Evolutionary conservation across 2,797 vertebrate genomes (phyloP).

Genomic region (Myotis findleyi): DNA sequence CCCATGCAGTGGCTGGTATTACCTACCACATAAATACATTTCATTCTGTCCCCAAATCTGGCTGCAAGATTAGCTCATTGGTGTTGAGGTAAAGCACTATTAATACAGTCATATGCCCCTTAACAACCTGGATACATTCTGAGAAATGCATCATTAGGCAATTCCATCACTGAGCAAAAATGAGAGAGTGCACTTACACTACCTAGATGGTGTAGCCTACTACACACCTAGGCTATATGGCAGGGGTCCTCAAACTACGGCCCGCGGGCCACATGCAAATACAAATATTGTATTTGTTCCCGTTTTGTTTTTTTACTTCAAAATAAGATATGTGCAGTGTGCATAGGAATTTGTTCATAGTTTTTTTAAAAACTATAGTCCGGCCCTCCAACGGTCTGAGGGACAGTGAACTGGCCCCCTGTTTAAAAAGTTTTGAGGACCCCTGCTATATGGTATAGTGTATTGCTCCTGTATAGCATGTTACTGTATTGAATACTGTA

Average conservation of each 20-base stretch:
- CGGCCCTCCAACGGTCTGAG: too few relatives aligned
- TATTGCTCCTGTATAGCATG: background rate
- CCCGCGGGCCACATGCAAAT: too few relatives aligned
- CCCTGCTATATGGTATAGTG: background rate
- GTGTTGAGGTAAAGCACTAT: slow-evolving; percentile 42
- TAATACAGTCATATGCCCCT: background rate
- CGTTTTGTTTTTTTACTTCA: too few relatives aligned
- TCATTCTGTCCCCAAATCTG: slow-evolving; percentile 7
- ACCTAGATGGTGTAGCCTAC: background rate
- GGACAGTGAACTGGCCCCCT: too few relatives aligned
- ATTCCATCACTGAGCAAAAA: background rate
- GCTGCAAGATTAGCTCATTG: slow-evolving; percentile 4
- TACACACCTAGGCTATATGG: background rate
- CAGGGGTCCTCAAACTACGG: too few relatives aligned
- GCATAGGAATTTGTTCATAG: too few relatives aligned
- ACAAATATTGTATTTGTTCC: too few relatives aligned
- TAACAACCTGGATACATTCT: background rate
- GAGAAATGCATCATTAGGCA: background rate
- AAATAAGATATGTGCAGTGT: too few relatives aligned
- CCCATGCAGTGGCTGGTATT: background rate
- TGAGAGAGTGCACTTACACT: background rate
- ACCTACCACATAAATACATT: background rate
- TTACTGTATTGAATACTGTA: background rate
- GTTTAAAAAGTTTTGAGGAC: too few relatives aligned
- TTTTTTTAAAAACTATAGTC: too few relatives aligned